Base-by-base conservation (phyloP, 2,888 invertebrate species). In the Lissonota sp. region DNA sequence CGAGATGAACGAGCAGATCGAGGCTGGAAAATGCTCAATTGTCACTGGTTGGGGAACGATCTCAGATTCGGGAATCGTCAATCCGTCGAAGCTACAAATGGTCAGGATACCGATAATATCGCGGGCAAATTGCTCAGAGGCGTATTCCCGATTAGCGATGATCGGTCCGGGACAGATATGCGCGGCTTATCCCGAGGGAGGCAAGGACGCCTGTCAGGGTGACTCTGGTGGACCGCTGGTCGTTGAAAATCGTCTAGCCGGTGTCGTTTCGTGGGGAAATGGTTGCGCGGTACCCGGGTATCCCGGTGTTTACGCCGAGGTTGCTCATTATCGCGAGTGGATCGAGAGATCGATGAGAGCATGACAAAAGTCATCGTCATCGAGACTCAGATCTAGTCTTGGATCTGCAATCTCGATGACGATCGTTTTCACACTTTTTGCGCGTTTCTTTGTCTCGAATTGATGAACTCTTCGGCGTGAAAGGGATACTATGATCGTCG, bases 61-160 rank as follows among this genome's bases (percentile, higher is more conserved):
- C 53, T 16, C 55, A n/a, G 26, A n/a, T 0, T 8, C 60, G 6
- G 10, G 3, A 7, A 5, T 0, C 6, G 83, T 80, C 1, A 87
- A 86, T 4, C 75, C 87, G 0, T 26, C 44, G 2, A 86, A 87
- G 83, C 85, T 94, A 10, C 95, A 94, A 73, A 93, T 91, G 71
- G 95, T 94, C 0, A 83, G 92, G n/a, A 93, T 95, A 0, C 95
- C 95, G 0, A 92, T 94, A 84, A 93, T 95, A 6, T 94, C 93
- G 73, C 92, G 93, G 3, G 84, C 90, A 1, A 63, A 88, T 0
- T 95, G 95, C 87, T 89, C 88, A 1, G 86, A 89, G 0, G 93
- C 93, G 0, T 95, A 95, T 85, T 0, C 0, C 0, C 0, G 0
- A 0, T 60, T 60, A 8, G 84, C 84, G 1, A 84, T 85, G 0